Conservation (phyloP, 2,888 invertebrate genomes). For the Pollenia griseotomentosa region DNA sequence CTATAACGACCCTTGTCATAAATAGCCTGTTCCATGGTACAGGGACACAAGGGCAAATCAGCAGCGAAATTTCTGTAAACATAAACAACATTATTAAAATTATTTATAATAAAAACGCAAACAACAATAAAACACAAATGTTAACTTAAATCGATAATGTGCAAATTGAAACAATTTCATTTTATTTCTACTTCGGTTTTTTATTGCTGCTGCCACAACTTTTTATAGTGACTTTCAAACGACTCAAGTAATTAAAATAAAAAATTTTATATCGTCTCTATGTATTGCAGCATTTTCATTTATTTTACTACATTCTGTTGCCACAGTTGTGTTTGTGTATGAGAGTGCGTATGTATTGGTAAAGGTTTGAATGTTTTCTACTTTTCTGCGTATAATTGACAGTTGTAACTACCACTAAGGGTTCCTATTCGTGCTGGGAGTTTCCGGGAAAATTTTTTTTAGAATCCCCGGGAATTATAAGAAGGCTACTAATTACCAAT, state of each 20-base stretch:
- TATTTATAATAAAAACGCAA: background rate
- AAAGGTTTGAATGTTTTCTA: background rate
- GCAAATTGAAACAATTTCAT: slow-evolving; percentile 80
- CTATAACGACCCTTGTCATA: slow-evolving; percentile 96
- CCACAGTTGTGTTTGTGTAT: too few relatives aligned
- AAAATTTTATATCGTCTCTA: slow-evolving; percentile 26
- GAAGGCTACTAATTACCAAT: too few relatives aligned
- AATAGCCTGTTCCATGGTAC: slow-evolving; percentile 94
- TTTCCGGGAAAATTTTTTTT: too few relatives aligned
- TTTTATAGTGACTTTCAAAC: slow-evolving; percentile 33
- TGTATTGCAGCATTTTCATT: background rate
- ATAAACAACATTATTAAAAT: slow-evolving; percentile 35
- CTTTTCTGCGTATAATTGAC: slow-evolving; percentile 47
- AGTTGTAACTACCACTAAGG: slow-evolving; percentile 22
- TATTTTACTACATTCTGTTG: too few relatives aligned
- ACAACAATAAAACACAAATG: slow-evolving; percentile 25
- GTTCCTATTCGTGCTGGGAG: background rate
- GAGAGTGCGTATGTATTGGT: too few relatives aligned
- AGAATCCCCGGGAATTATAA: too few relatives aligned
- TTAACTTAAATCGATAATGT: slow-evolving; percentile 41
- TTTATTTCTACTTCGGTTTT: slow-evolving; percentile 6
- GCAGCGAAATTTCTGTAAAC: slow-evolving; percentile 92
- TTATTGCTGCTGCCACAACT: slow-evolving; percentile 10
- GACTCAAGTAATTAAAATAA: slow-evolving; percentile 29
- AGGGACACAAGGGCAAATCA: slow-evolving; percentile 94